Percentiles rank a stretch among this genome's conserved stretches.
phyloP scores from a whole-genome alignment of 2,113 vertebrate genomes.

The Leiothrix lutea region DNA sequence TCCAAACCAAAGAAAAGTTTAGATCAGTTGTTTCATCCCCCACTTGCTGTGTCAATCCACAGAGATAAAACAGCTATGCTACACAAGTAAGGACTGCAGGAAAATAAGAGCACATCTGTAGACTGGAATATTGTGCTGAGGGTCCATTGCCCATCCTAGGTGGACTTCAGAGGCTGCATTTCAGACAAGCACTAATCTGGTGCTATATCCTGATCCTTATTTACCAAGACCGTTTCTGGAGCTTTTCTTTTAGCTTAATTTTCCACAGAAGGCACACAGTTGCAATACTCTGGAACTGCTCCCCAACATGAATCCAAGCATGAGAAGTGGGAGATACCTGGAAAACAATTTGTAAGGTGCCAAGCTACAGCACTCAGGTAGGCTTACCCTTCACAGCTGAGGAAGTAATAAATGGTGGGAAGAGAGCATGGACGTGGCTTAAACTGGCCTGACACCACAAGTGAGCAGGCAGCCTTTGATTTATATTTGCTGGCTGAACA shows the following conservation, averaged over 20 bases:
- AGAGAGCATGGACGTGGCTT: not conserved
- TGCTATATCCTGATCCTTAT: not conserved
- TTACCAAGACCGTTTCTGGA: not conserved
- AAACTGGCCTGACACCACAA: not conserved
- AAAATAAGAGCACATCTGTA: not conserved
- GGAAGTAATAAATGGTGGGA: not conserved
- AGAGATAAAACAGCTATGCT: not conserved
- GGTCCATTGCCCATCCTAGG: not conserved
- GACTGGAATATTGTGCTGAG: not conserved
- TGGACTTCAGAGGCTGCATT: not conserved
- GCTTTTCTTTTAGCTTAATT: not conserved
- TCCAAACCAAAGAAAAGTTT: not conserved
- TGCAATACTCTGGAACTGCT: not conserved
- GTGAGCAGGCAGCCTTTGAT: not conserved
- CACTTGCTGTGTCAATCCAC: not conserved
- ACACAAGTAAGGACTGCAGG: not conserved
- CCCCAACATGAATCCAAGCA: fast-evolving
- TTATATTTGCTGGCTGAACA: not conserved
- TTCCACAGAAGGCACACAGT: fast-evolving
- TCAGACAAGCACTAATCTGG: not conserved
- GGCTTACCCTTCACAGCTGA: not conserved
- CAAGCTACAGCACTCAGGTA: not conserved
- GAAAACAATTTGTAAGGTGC: not conserved
- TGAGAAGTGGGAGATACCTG: not conserved
- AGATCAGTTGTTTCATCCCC: not conserved